Evolutionary conservation across 2,888 invertebrate genomes (phyloP), one percentile per base, ranked within the genome.

Genomic region (Caenorhabditis becei): DNA sequence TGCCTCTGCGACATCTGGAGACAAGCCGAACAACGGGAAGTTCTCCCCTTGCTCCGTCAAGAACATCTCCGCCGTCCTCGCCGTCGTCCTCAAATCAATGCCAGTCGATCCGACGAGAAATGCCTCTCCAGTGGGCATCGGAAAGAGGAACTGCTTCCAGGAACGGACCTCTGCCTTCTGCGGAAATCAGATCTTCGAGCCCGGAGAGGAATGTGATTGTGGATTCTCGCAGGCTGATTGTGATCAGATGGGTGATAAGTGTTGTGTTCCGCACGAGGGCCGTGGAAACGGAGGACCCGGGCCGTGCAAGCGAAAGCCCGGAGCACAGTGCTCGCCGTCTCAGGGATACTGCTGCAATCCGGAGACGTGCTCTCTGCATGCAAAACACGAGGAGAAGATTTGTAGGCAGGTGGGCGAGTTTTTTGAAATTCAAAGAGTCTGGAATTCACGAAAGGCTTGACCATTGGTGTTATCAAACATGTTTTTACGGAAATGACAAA

Each of bases 141-240:
- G 95, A 88, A 97, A 98, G 92, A 93, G 95, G 59, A 97, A 97
- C 92, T 98, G 97, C 91, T 96, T 99, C 92, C 94, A 95, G 87
- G 97, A 96, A 91, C 95, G 96, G 20, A 95, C 96, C 92, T 95
- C 95, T 72, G 96, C 98, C 32, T 99, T 98, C 94, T 99, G 99
- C 92, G 99, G 99, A 70, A 99, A 99, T 92, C 97, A 97, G 93
- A 97, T 99, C 89, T 96, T 97, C 0, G 99, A 99, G 92, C 95
- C 95, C 28, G 97, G 96, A 59, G 99, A 99, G 92, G 96, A 98
- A 92, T 99, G 99, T 91, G 99, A 99, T 92, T 99, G 98, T 92
- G 99, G 99, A 72, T 97, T 91, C 80, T 87, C 89, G n/a, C 87
- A 88, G 89, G 96, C 94, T 16, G 97, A 98, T 91, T 99, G 98